Conservation (phyloP, 2,888 invertebrate genomes). For the Orthosia incerta region DNA sequence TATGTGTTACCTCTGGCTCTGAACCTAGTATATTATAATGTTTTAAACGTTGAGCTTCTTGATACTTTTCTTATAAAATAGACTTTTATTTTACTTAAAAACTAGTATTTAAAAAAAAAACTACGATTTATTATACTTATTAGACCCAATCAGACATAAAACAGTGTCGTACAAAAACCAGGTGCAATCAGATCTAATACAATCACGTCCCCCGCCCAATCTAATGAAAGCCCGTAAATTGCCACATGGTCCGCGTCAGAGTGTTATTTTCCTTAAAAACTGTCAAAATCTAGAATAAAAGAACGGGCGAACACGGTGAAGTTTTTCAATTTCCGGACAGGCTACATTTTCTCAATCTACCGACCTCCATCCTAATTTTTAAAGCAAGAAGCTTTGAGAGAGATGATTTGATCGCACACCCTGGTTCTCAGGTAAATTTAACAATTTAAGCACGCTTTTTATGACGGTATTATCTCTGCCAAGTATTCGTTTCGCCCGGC, state of each 20-base stretch:
- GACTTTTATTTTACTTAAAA: background rate
- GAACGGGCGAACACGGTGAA: conserved; percentile 78
- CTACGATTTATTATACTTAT: background rate
- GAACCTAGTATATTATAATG: background rate
- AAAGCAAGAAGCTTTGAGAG: conserved; percentile 84
- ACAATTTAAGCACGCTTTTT: conserved; percentile 86
- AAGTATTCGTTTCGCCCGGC: conserved; percentile 76
- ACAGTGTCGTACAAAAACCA: conserved; percentile 25
- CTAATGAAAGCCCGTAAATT: conserved; percentile 56
- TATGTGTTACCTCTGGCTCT: background rate
- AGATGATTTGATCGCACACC: conserved; percentile 87
- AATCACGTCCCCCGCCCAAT: conserved; percentile 40
- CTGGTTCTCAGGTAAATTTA: conserved; percentile 86
- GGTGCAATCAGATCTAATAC: conserved; percentile 24
- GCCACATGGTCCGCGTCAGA: conserved; percentile 66
- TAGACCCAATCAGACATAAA: conserved; percentile 35
- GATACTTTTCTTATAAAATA: background rate
- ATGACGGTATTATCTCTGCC: conserved; percentile 82
- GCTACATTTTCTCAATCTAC: conserved; percentile 86
- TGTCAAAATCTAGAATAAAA: conserved; percentile 85
- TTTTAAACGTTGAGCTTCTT: too few relatives aligned
- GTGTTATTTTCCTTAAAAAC: conserved; percentile 77
- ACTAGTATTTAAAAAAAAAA: background rate
- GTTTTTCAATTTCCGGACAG: conserved; percentile 90
- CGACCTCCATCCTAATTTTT: conserved; percentile 82